Evolutionary conservation across 92 coral and sea anemone species (phyloP).

Genomic region (Metridium senile): DNA sequence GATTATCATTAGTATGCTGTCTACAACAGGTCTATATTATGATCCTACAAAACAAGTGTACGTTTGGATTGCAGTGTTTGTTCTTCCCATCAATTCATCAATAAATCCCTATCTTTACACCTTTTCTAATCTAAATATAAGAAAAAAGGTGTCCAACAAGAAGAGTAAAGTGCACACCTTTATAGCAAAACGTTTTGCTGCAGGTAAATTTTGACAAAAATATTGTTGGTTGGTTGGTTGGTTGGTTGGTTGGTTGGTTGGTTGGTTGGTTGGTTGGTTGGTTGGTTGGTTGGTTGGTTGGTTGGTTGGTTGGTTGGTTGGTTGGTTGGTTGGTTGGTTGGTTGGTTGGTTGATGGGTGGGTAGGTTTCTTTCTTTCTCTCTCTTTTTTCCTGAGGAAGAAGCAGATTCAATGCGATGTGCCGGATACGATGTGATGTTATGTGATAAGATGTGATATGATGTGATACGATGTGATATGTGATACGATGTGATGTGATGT

Average conservation of each 20-base stretch:
- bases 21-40: slow-evolving; percentile 50
- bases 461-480: neutral
- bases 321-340: too few species aligned
- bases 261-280: too few species aligned
- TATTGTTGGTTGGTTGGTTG: too few species aligned
- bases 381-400: too few species aligned
- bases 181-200: too few species aligned
- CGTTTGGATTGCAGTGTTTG: slow-evolving; percentile 70
- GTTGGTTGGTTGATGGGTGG: too few species aligned
- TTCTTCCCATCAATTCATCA: slow-evolving; percentile 63
- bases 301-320: too few species aligned
- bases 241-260: too few species aligned
- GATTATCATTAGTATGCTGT: slow-evolving; percentile 54
- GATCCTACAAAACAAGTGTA: slow-evolving; percentile 62
- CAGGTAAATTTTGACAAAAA: too few species aligned
- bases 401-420: neutral
- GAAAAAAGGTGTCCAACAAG: slow-evolving; percentile 21
- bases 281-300: too few species aligned
- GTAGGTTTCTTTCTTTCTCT: too few species aligned
- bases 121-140: slow-evolving; percentile 39
- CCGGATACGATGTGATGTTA: neutral
- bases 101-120: slow-evolving; percentile 66
- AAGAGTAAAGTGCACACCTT: neutral
- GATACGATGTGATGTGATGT: neutral
- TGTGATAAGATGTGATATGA: neutral